phyloP scores from a whole-genome alignment of 2,113 vertebrate genomes.

The Rana temporaria region DNA sequence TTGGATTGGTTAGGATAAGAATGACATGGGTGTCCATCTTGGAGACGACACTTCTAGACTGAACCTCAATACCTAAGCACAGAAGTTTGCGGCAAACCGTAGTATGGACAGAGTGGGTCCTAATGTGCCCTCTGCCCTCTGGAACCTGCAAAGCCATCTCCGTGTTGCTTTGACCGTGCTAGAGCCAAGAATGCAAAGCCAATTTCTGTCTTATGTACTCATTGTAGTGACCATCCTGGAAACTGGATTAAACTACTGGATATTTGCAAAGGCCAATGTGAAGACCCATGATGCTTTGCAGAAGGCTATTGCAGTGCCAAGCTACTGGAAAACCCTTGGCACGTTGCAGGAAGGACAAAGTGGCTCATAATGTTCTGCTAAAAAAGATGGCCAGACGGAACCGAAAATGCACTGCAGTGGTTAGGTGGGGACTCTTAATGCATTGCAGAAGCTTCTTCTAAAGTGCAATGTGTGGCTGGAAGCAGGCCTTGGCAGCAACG shows the following conservation, averaged over 20 bases:
- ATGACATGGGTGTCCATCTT: conserved; percentile 53
- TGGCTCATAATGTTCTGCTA: too few species aligned
- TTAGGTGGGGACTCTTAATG: not conserved
- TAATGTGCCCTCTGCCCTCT: too few species aligned
- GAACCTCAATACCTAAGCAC: not conserved
- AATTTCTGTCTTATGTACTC: not conserved
- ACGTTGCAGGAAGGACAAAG: not conserved
- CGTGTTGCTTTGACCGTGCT: not conserved
- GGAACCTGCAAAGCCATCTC: not conserved
- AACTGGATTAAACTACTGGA: not conserved
- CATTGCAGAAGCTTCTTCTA: not conserved
- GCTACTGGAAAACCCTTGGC: not conserved
- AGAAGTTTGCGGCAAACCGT: not conserved
- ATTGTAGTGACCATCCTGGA: not conserved
- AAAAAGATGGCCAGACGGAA: too few species aligned
- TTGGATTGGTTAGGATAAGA: conserved; percentile 89
- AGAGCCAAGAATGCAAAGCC: not conserved
- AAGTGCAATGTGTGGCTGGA: too few species aligned
- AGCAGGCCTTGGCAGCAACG: too few species aligned
- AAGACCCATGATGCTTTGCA: not conserved
- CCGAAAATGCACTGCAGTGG: too few species aligned
- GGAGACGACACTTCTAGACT: not conserved
- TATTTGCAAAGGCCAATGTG: too few species aligned
- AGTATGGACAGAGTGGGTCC: not conserved
- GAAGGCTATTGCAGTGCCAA: not conserved